A percentile compares a stretch with the other conserved stretches of the same genome.
Evolutionary conservation across 2,888 invertebrate species (phyloP).

Genomic region (Lithodes maja): DNA sequence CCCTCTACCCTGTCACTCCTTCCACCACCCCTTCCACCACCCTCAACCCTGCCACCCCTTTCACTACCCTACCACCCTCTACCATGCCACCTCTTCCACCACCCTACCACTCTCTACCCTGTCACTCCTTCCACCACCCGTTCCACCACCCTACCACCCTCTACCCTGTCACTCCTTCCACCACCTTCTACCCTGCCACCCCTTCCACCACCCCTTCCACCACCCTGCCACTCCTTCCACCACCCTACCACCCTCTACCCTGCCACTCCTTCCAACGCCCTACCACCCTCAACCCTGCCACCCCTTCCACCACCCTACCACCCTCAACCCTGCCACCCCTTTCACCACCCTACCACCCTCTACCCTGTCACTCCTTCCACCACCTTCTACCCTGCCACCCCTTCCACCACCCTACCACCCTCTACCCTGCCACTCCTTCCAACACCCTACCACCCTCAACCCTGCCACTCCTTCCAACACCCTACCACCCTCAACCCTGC

Average conservation of each 20-base stretch:
- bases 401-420: no score
- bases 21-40: no score
- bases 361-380: neutral
- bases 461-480: neutral
- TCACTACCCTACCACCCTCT: no score
- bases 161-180: neutral
- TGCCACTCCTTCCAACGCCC: neutral
- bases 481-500: neutral
- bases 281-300: neutral
- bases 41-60: no score
- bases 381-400: neutral
- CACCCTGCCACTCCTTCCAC: neutral
- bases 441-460: neutral
- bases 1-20: neutral
- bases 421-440: no score
- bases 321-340: neutral
- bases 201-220: neutral
- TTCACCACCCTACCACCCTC: neutral
- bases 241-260: neutral
- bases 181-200: neutral
- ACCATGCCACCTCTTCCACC: no score
- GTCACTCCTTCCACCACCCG: neutral
- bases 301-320: neutral
- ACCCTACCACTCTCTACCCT: no score
- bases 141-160: neutral